A percentile compares a stretch with the other conserved stretches of the same genome.
These are phyloP conservation scores for Orchestia grillus DNA, from an alignment of 1,140 invertebrate species.

Conservation along the genomic window DNA sequence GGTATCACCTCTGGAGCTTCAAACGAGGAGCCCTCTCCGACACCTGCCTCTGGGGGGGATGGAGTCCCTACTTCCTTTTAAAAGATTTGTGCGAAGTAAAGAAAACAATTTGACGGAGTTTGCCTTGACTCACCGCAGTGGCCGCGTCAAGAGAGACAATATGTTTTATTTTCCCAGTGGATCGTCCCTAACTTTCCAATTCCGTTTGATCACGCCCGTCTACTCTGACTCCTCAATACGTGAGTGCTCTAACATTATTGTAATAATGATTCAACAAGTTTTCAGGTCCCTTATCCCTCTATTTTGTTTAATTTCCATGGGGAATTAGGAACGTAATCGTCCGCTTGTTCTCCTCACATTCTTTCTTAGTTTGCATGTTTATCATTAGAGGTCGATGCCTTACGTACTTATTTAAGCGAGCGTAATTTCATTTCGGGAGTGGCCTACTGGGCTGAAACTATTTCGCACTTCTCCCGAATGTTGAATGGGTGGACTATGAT, in stretches of 20 bases:
- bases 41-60: background rate
- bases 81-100: background rate
- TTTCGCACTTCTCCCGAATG: too few relatives aligned
- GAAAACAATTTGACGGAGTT: background rate
- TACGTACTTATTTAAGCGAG: too few relatives aligned
- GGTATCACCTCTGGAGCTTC: background rate
- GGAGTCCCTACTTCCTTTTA: background rate
- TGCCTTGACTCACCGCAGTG: background rate
- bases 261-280: background rate
- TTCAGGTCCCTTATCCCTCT: background rate
- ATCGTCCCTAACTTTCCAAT: background rate
- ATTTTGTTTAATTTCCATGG: too few relatives aligned
- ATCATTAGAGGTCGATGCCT: too few relatives aligned
- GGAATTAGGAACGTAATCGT: too few relatives aligned
- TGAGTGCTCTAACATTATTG: background rate
- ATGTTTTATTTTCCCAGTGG: conserved; percentile 40
- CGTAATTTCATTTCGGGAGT: too few relatives aligned
- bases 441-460: too few relatives aligned
- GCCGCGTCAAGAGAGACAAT: conserved; percentile 15
- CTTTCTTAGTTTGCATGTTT: too few relatives aligned
- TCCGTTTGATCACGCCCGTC: background rate
- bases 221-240: background rate
- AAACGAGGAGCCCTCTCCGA: background rate
- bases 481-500: too few relatives aligned
- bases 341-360: too few relatives aligned